Evolutionary conservation across 2,888 invertebrate genomes (phyloP).

Genomic region (Hirtodrosophila histrioides): DNA sequence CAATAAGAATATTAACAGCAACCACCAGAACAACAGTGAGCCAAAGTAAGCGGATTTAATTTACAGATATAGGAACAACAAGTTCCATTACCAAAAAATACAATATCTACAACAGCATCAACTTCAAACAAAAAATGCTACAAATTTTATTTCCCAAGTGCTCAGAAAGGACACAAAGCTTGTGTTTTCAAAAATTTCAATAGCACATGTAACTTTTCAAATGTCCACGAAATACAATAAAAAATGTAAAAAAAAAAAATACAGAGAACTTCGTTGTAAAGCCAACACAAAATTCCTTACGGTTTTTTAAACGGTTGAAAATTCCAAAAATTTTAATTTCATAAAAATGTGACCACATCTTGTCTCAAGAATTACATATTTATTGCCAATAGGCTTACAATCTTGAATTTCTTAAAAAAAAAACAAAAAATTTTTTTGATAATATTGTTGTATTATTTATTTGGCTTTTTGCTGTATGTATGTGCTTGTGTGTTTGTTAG

Average conservation of each 20-base stretch:
- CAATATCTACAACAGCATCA: slow-evolving; percentile 1
- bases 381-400: background rate
- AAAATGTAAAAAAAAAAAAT: no score
- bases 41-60: slow-evolving; percentile 62
- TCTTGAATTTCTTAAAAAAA: background rate
- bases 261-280: no score
- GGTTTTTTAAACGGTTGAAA: no score
- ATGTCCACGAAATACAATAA: no score
- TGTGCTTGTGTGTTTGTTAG: slow-evolving; percentile 1
- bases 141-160: background rate
- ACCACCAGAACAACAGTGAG: slow-evolving; percentile 39
- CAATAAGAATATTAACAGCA: slow-evolving; percentile 27
- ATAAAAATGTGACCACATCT: no score
- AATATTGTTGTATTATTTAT: slow-evolving; percentile 7
- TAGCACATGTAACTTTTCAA: no score
- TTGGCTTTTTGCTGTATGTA: slow-evolving; percentile 11
- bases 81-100: background rate
- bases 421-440: no score
- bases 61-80: slow-evolving; percentile 24
- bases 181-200: no score
- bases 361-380: no score
- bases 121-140: slow-evolving; percentile 5
- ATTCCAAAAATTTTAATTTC: no score
- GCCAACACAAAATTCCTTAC: no score
- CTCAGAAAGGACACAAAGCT: no score